phyloP scores from a whole-genome alignment of 2,797 vertebrate genomes.

The Acanthiza pusilla region DNA sequence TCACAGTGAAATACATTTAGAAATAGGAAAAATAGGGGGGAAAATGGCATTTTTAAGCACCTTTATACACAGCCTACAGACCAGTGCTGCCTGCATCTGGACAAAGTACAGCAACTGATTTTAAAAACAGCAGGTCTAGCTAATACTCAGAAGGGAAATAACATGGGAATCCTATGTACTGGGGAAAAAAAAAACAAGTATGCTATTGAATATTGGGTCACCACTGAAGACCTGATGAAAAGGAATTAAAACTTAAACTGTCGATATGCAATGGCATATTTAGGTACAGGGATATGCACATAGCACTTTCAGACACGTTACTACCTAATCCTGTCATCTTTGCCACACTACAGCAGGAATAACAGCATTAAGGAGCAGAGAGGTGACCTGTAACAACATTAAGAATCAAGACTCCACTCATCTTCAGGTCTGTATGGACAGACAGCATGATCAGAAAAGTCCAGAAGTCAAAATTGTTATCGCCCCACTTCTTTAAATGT shows the following conservation, averaged over 20 bases:
- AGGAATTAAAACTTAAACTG: neutral
- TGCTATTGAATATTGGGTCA: neutral
- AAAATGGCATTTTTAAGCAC: neutral
- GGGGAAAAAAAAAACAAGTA: accelerated
- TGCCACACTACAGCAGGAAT: neutral
- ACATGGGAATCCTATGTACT: neutral
- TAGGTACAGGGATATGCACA: neutral
- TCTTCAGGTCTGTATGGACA: neutral
- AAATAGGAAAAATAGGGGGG: neutral
- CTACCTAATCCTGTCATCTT: neutral
- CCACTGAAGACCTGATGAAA: neutral
- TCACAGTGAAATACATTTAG: neutral
- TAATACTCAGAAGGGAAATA: neutral
- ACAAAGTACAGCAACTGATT: neutral
- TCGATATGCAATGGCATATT: neutral
- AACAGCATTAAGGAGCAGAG: neutral
- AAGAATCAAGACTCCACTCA: neutral
- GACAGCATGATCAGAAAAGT: neutral
- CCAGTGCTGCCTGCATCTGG: neutral
- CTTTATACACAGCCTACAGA: neutral
- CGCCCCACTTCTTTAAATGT: neutral
- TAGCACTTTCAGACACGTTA: accelerated
- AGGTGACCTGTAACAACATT: neutral
- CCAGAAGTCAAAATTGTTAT: neutral
- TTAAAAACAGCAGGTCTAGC: neutral